phyloP scores from a whole-genome alignment of 1,140 invertebrate species.

The Apis laboriosa region DNA sequence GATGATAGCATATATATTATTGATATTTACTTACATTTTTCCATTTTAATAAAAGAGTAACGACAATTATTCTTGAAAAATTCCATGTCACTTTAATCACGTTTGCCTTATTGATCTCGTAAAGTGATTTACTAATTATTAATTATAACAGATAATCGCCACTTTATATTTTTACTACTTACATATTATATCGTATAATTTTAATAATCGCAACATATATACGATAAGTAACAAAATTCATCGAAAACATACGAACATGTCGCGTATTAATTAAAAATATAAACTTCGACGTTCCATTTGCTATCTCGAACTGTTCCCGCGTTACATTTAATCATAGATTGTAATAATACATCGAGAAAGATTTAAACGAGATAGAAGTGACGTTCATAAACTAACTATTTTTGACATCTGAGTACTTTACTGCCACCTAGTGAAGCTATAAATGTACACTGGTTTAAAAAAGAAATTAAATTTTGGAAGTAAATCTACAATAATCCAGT shows the following conservation, averaged over 20 bases:
- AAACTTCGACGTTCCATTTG: not conserved
- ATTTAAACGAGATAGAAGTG: slow-evolving; percentile 1
- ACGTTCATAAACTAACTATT: slow-evolving; percentile 24
- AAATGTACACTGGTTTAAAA: slow-evolving; percentile 18
- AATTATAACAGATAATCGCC: slow-evolving; percentile 1
- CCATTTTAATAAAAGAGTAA: slow-evolving; percentile 30
- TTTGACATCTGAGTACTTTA: slow-evolving; percentile 52
- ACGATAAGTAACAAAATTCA: slow-evolving; percentile 25
- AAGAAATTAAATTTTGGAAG: slow-evolving; percentile 15
- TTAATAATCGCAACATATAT: slow-evolving; percentile 32
- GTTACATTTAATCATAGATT: slow-evolving; percentile 11
- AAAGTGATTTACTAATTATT: slow-evolving; percentile 13
- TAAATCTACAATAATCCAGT: slow-evolving; percentile 16
- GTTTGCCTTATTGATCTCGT: not conserved
- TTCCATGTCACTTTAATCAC: not conserved
- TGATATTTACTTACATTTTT: slow-evolving; percentile 34
- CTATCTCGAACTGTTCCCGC: slow-evolving; percentile 1
- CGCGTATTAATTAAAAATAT: slow-evolving; percentile 13
- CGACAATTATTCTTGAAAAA: slow-evolving; percentile 11
- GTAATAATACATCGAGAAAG: not conserved
- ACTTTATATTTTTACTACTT: slow-evolving; percentile 21
- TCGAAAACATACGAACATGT: not conserved
- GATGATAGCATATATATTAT: slow-evolving; percentile 17
- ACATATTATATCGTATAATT: slow-evolving; percentile 38
- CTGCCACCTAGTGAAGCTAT: slow-evolving; percentile 52